Conservation (phyloP, 1,140 invertebrate genomes). For the Triops longicaudatus region DNA sequence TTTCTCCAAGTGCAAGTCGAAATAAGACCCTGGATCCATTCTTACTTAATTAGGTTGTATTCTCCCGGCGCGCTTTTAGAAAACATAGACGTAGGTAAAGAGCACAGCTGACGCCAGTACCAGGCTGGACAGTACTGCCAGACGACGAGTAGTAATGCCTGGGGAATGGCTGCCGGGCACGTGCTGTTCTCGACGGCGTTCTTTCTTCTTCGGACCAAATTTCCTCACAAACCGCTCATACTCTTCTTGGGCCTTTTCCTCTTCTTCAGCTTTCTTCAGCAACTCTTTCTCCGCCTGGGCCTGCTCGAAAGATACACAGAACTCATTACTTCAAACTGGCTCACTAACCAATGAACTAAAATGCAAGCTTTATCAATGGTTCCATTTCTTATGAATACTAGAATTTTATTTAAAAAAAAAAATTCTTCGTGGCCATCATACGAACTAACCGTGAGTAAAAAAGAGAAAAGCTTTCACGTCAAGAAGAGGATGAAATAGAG, state of each 20-base stretch:
- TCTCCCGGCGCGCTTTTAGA: background rate
- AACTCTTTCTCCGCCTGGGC: slow-evolving; percentile 24
- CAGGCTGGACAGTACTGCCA: slow-evolving; percentile 10
- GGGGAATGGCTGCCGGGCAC: background rate
- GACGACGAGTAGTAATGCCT: background rate
- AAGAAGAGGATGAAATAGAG: background rate
- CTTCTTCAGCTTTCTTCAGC: slow-evolving; percentile 20
- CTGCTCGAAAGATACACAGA: slow-evolving; percentile 12
- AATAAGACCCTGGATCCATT: background rate
- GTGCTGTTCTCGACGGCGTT: slow-evolving; percentile 19
- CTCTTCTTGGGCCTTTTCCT: slow-evolving; percentile 20
- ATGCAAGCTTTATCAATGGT: background rate
- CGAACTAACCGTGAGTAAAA: no score
- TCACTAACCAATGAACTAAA: background rate
- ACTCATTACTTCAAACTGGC: background rate
- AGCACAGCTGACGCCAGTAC: slow-evolving; percentile 4
- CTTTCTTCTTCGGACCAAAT: slow-evolving; percentile 24
- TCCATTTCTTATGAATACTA: no score
- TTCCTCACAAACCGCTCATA: slow-evolving; percentile 26
- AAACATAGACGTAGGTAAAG: background rate
- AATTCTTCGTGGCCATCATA: background rate
- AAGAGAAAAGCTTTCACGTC: background rate
- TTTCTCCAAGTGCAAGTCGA: no score
- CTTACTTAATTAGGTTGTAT: background rate
- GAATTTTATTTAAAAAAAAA: background rate